Evolutionary conservation across 2,113 vertebrate species (phyloP), one percentile per base, ranked within the genome.

Genomic region (Istiophorus platypterus): DNA sequence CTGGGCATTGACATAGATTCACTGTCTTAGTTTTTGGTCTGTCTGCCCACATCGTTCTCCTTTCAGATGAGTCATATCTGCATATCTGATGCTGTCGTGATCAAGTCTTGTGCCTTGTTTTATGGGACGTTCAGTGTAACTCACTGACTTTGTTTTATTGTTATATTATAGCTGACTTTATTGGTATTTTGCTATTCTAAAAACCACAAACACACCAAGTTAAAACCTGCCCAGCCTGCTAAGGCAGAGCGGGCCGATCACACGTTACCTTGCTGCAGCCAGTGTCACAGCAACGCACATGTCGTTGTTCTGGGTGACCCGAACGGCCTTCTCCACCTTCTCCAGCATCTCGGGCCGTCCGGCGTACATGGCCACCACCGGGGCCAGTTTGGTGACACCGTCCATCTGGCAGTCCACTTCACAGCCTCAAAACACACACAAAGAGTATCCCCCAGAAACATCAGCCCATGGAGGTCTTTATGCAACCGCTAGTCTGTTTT

Each of bases 221-320:
- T n/a, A n/a, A 17, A 45, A 18, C 47, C 47, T 20, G 17, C 5
- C 7, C 47, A 7, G 47, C 56, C 56, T 31, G 17, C 5, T 57
- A 2, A 31, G 3, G 27, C 31, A 58, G 1, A 1, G 7, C 1
- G 37, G 31, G 6, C 31, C 9, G 5, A 39, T 68, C 27, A 26
- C 49, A 17, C 67, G 63, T 0, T 0, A 94, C 93, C 94, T 90
- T 0, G 93, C 94, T 51, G 93, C 94, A 24, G 92, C 92, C 73
- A 94, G 77, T 2, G 93, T 94, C 59, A 82, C 76, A 22, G 90
- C 90, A 81, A 94, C 90, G 72, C 93, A 94, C 76, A 87, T 74
- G 73, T 94, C 92, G 0, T 92, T 69, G 72, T 93, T 92, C 82
- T 94, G 94, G 20, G 93, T 94, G 78, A 95, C 90, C 0, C 92